Evolutionary conservation across 2,797 vertebrate species (phyloP).

Genomic region (Poeciliopsis paucimaculata): DNA sequence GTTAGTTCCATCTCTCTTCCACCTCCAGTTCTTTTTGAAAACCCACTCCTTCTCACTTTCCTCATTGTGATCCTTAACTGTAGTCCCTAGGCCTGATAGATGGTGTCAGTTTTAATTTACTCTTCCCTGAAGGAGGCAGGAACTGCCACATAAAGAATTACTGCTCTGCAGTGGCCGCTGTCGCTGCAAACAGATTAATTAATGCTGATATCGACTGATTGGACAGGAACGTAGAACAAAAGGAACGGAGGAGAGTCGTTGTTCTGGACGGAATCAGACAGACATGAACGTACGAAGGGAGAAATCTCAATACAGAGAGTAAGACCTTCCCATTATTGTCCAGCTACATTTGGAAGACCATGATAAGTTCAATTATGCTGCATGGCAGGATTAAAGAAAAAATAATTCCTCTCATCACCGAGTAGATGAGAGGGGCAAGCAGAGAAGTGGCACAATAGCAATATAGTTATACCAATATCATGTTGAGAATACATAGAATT

Average conservation of each 20-base stretch:
- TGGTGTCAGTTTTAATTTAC: slow-evolving; percentile 74
- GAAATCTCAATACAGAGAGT: neutral
- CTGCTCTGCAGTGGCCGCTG: slow-evolving; percentile 44
- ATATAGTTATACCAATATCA: neutral
- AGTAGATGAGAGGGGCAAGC: too few relatives aligned
- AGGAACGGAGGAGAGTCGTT: slow-evolving; percentile 3
- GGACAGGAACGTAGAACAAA: slow-evolving; percentile 25
- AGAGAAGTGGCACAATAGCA: neutral
- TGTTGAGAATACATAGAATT: neutral
- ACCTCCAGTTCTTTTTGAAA: slow-evolving; percentile 18
- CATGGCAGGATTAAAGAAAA: neutral
- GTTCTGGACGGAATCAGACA: neutral
- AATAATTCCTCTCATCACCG: neutral
- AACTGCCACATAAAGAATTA: slow-evolving; percentile 62
- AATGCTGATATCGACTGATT: slow-evolving; percentile 49
- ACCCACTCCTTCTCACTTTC: neutral
- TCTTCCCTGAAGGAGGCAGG: slow-evolving; percentile 54
- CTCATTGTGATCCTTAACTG: slow-evolving; percentile 12
- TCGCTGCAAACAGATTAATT: slow-evolving; percentile 69
- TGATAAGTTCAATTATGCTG: neutral
- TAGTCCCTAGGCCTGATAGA: slow-evolving; percentile 58
- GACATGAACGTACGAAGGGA: neutral
- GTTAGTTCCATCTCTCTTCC: slow-evolving; percentile 7
- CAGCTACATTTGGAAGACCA: neutral
- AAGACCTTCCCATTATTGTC: neutral